A percentile compares a stretch with the other conserved stretches of the same genome.
phyloP scores from a whole-genome alignment of 2,797 vertebrate genomes.

The Acanthurus leucopareius region DNA sequence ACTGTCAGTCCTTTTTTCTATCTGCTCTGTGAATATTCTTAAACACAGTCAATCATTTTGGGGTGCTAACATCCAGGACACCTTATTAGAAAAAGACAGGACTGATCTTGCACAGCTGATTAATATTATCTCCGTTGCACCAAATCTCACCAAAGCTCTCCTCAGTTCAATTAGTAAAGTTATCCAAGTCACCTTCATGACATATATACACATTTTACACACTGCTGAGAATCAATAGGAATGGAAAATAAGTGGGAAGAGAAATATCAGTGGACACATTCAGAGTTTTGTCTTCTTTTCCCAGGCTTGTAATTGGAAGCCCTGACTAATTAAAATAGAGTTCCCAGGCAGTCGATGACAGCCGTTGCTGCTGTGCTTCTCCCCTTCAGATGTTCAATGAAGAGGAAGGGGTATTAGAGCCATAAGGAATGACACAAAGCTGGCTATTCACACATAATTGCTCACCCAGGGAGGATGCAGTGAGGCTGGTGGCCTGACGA shows the following conservation, averaged over 20 bases:
- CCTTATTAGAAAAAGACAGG: constrained; percentile 43
- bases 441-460: constrained; percentile 85
- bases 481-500: constrained; percentile 78
- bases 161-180: constrained; percentile 69
- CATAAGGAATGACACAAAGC: constrained; percentile 83
- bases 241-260: constrained; percentile 39
- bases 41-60: constrained; percentile 29
- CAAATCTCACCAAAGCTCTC: constrained; percentile 40
- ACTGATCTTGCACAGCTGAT: constrained; percentile 53
- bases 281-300: constrained; percentile 39
- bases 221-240: constrained; percentile 57
- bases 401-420: constrained; percentile 78
- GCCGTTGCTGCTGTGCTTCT: constrained; percentile 52
- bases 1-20: constrained; percentile 23
- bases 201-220: constrained; percentile 50
- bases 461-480: constrained; percentile 85
- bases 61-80: constrained; percentile 38
- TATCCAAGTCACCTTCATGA: constrained; percentile 68
- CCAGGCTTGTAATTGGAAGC: constrained; percentile 67
- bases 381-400: constrained; percentile 75
- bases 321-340: constrained; percentile 79
- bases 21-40: constrained; percentile 31
- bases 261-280: constrained; percentile 49
- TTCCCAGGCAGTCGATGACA: constrained; percentile 68
- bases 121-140: constrained; percentile 64